Evolutionary conservation across 1,140 invertebrate genomes (phyloP), one percentile per base, ranked within the genome.

Genomic region (Parasteatoda tepidariorum): DNA sequence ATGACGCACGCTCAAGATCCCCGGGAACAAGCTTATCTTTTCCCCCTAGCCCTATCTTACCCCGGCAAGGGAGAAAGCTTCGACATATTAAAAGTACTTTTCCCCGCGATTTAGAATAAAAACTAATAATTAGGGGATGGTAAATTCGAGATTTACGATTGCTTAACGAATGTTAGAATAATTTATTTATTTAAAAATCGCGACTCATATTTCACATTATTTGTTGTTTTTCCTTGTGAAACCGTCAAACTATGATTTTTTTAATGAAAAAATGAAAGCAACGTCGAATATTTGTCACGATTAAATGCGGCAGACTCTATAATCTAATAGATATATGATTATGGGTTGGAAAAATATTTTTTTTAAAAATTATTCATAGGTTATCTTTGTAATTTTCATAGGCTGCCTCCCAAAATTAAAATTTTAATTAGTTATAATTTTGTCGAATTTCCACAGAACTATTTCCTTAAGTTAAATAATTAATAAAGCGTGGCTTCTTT

Each of bases 161-260:
- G 30, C 9, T 30, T 54, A 38, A 68, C 30, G 62, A 57, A 79
- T n/a, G 3, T 18, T 33, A 30, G 62, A 61, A 71, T 82, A 30
- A 82, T 71, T 70, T 57, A 82, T 82, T 82, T 68, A 82, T 82
- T 82, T 70, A 82, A 71, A 78, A 28, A 55, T 2, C 26, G 30
- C 11, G 6, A 28, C 54, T 30, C 24, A 33, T 54, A 55, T 55
- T 57, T 13, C 26, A 31, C 22, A 38, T 9, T 11, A n/a, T 15
- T 22, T 38, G 18, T n/a, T 11, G 24, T 54, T 73, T 41, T 73
- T 55, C 18, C n/a, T 9, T 11, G 41, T 33, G 15, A 48, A 70
- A 15, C 24, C 41, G n/a, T 15, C 11, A 70, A 48, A 73, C 15
- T 33, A 54, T 73, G 55, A 31, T 22, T 6, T 24, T 24, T 73